phyloP scores from a whole-genome alignment of 2,797 vertebrate species.

The Mormyrus hasselquistii region DNA sequence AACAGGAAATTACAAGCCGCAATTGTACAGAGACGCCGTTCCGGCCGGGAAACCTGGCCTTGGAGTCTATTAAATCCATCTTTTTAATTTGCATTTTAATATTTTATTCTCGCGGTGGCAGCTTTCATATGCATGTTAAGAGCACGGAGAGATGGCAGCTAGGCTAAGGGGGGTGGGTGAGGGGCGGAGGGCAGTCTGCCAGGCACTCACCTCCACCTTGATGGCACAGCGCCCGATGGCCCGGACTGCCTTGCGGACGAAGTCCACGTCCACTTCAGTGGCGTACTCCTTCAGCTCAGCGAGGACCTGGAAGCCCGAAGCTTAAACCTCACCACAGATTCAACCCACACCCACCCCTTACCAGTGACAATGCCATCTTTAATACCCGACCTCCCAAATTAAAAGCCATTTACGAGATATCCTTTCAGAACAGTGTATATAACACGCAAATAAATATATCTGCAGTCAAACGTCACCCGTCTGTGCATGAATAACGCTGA shows the following conservation, averaged over 20 bases:
- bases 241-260: slow-evolving; percentile 91
- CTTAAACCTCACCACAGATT: neutral
- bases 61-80: neutral
- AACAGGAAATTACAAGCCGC: neutral
- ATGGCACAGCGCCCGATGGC: slow-evolving; percentile 97
- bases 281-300: slow-evolving; percentile 95
- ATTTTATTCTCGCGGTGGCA: neutral
- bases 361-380: neutral
- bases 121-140: neutral
- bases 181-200: neutral
- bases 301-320: slow-evolving; percentile 67
- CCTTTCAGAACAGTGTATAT: neutral
- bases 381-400: neutral
- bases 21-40: neutral
- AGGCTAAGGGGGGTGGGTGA: too few species aligned
- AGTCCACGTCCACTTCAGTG: slow-evolving; percentile 95
- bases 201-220: slow-evolving; percentile 83
- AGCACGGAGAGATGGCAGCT: neutral
- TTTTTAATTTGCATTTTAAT: slow-evolving; percentile 10
- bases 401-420: neutral
- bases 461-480: neutral
- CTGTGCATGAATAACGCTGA: neutral
- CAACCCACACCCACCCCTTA: neutral
- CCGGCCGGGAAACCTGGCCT: neutral
- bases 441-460: neutral